phyloP scores from a whole-genome alignment of 2,113 vertebrate species.

The Phoxinus phoxinus region DNA sequence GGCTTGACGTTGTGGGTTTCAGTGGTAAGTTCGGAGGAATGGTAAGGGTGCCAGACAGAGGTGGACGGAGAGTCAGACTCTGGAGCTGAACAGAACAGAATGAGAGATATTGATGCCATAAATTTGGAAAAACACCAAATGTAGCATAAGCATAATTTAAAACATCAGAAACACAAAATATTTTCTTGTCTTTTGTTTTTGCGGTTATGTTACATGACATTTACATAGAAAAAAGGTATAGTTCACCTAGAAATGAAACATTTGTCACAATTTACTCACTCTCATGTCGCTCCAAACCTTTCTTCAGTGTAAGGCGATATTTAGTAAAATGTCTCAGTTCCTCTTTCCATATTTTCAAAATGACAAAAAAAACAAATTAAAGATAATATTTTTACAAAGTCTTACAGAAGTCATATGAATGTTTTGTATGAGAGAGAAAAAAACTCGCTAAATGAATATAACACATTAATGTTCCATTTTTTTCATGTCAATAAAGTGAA shows the following conservation, averaged over 20 bases:
- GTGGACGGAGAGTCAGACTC: slow-evolving; percentile 73
- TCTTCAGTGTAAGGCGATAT: neutral
- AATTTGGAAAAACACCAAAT: neutral
- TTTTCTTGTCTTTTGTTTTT: neutral
- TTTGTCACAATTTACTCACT: neutral
- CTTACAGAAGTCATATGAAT: neutral
- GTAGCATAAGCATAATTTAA: neutral
- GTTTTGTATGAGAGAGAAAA: too few species aligned
- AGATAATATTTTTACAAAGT: neutral
- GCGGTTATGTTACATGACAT: neutral
- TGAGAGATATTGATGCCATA: slow-evolving; percentile 13
- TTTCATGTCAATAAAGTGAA: too few species aligned
- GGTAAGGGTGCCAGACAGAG: slow-evolving; percentile 69
- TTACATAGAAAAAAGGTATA: neutral
- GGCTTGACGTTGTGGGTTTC: slow-evolving; percentile 66
- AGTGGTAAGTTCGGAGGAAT: slow-evolving; percentile 74
- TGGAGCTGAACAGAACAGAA: slow-evolving; percentile 66
- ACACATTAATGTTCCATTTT: too few species aligned
- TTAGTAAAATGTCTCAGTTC: neutral
- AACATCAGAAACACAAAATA: neutral
- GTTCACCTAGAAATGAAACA: neutral
- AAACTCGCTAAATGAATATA: too few species aligned
- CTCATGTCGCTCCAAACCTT: neutral
- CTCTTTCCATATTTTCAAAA: neutral
- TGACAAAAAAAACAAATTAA: neutral